Percentiles rank a stretch among this genome's conserved stretches.
Evolutionary conservation across 2,113 vertebrate genomes (phyloP).

Genomic region (Mixornis gularis): DNA sequence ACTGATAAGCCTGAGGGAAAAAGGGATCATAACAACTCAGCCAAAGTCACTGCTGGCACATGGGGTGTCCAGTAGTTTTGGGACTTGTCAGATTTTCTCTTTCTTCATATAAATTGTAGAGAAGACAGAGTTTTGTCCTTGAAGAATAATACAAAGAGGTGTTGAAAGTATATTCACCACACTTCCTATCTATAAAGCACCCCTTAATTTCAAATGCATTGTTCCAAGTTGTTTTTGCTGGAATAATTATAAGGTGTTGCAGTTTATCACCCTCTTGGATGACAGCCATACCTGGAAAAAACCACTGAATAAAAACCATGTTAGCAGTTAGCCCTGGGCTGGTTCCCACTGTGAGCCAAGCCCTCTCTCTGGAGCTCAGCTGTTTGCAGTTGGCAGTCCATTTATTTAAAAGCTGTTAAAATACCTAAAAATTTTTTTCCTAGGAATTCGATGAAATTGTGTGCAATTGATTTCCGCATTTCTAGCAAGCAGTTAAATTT

Average conservation of each 20-base stretch:
- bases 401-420: conserved; percentile 39
- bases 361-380: background rate
- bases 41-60: background rate
- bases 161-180: background rate
- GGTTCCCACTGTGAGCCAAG: background rate
- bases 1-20: background rate
- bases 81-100: background rate
- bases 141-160: background rate
- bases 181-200: background rate
- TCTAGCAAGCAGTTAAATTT: background rate
- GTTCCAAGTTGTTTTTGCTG: background rate
- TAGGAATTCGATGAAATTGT: background rate
- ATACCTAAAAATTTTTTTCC: background rate
- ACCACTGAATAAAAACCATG: background rate
- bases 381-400: conserved; percentile 1
- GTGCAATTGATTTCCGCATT: background rate
- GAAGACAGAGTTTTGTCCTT: background rate
- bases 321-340: conserved; percentile 34
- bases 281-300: conserved; percentile 22
- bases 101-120: background rate
- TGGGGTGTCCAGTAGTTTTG: background rate
- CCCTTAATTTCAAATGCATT: conserved; percentile 6
- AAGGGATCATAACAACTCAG: background rate
- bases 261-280: conserved; percentile 20
- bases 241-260: conserved; percentile 41